Base-by-base conservation (phyloP, 2,888 invertebrate genomes). In the Timandra comae region DNA sequence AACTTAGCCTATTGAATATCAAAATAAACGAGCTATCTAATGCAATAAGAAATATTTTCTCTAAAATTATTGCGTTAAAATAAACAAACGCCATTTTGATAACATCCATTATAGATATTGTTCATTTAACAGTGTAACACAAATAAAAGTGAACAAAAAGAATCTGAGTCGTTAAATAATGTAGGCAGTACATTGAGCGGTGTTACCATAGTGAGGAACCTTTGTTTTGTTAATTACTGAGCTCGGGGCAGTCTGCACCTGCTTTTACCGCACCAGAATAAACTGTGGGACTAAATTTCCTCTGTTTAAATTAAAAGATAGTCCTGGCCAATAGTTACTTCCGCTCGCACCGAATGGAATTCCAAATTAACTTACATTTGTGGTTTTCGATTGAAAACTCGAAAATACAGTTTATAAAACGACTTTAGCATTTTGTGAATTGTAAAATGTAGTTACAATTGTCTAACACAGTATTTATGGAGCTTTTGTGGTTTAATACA, bases 201-300 rank as follows among this genome's bases (percentile, higher is more conserved):
- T 68, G 63, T 66, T 70, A 66, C 67, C 66, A 69, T 61, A 59
- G 65, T 64, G 71, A 67, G 70, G 70, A 65, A 67, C 68, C 67
- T 75, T 76, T 76, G 76, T 77, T 74, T 75, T 73, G 75, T 77
- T 78, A 78, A 77, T 77, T 78, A 76, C 73, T 61, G 63, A 56
- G 64, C 64, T 61, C 59, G 57, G 63, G 60, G 66, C 56, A 56
- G 59, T 57, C 66, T 62, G 70, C 74, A 76, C 76, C 75, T 76
- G 77, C 66, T 60, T 63, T 66, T 56, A 60, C 72, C 70, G 52
- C 73, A 70, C 54, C 65, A 61, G 62, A 69, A 76, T 76, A 72
- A 69, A 74, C 70, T 63, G 62, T 46, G 54, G 46, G 59, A 66
- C 69, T 63, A 71, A 73, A 76, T 70, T 67, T 70, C 60, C 70